Evolutionary conservation across 2,888 invertebrate genomes (phyloP), one percentile per base, ranked within the genome.

Genomic region (Hirudinaria manillensis): DNA sequence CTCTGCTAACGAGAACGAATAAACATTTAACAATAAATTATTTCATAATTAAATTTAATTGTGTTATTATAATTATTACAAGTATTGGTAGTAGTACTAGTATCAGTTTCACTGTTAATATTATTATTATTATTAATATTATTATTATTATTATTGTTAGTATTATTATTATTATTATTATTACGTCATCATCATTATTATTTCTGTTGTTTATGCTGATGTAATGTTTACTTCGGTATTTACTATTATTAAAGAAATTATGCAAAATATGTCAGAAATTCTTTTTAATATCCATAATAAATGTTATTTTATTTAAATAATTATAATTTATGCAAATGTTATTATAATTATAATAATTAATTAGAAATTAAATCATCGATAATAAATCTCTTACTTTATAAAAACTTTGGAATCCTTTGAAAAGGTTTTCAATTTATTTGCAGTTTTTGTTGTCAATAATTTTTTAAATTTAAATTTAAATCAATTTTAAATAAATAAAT

Each of bases 101-200:
- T 53, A 53, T 53, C 21, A 53, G 13, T 53, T 16, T 53, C 21
- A 53, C 21, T 53, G 21, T 53, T 53, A 53, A 16, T 53, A 53
- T 53, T 53, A 53, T 53, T 53, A 53, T 53, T 53, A 53, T 53
- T 53, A 53, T 53, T 53, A 53, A 16, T 53, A 53, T 53, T 53
- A 53, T 53, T 53, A 53, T 53, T 53, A 53, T 53, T 53, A 53
- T 53, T 53, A 53, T 53, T 53, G 21, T 53, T 53, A 53, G 13
- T 53, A 53, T 53, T 53, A 53, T 53, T 53, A 53, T 53, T 53
- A 53, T 53, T 53, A 53, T 53, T 53, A 53, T 53, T n/a, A n/a
- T n/a, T n/a, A n/a, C n/a, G n/a, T n/a, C n/a, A n/a, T n/a, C n/a
- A n/a, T n/a, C n/a, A n/a, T n/a, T 53, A 53, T 53, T 53, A 53